phyloP scores from a whole-genome alignment of 2,113 vertebrate species.

The Colossoma macropomum region DNA sequence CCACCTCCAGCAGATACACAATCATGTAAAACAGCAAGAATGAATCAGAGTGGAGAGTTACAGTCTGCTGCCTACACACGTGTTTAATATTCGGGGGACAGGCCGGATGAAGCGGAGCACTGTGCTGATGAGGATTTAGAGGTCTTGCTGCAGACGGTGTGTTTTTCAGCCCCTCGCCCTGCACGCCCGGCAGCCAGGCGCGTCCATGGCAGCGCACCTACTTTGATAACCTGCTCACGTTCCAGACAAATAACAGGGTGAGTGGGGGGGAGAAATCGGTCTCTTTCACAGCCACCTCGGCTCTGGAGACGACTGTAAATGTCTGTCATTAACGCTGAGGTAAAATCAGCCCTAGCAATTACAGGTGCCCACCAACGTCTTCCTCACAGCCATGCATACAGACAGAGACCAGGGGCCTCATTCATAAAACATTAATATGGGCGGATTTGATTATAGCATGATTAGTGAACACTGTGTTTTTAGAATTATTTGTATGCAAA shows the following conservation, averaged over 20 bases:
- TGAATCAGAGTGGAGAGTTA: not conserved
- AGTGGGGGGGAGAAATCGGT: conserved; percentile 44
- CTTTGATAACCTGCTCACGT: conserved; percentile 58
- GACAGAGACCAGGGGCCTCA: conserved; percentile 3
- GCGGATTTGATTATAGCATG: too few species aligned
- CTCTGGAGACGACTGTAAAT: conserved; percentile 53
- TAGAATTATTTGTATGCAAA: too few species aligned
- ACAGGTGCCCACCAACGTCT: conserved; percentile 48
- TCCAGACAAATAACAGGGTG: conserved; percentile 67
- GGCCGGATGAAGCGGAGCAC: not conserved
- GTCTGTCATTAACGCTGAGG: conserved; percentile 57
- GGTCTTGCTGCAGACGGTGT: not conserved
- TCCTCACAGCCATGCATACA: conserved; percentile 7
- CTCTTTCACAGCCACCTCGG: conserved; percentile 37
- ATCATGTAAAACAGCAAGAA: not conserved
- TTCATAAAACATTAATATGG: too few species aligned
- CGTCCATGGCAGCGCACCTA: conserved; percentile 43
- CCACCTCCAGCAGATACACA: not conserved
- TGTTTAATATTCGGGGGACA: not conserved
- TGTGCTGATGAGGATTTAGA: conserved; percentile 6
- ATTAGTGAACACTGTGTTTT: too few species aligned
- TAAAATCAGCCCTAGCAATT: conserved; percentile 57
- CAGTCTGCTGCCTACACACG: not conserved
- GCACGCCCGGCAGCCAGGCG: conserved; percentile 6
- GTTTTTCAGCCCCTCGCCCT: conserved; percentile 29